Conservation (phyloP, 2,113 vertebrate genomes). For the Tursiops truncatus region DNA sequence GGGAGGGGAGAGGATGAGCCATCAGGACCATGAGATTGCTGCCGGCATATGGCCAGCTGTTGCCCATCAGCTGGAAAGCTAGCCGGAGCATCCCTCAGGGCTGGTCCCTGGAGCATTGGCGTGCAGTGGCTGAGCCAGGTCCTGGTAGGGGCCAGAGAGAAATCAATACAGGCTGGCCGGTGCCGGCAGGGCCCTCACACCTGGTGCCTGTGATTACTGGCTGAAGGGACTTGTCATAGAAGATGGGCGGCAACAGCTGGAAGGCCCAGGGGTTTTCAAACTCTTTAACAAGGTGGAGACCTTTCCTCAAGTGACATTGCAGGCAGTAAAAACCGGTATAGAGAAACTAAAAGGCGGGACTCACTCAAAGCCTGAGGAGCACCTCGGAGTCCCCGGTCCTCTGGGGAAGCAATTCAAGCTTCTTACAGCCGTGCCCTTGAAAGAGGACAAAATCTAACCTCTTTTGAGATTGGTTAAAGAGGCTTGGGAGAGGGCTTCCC, state of each 20-base stretch:
- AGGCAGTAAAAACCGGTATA: not conserved
- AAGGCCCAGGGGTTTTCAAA: not conserved
- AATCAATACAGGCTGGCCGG: not conserved
- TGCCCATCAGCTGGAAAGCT: not conserved
- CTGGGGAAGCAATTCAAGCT: accelerated
- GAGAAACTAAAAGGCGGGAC: not conserved
- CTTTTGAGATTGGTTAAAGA: not conserved
- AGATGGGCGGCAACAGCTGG: not conserved
- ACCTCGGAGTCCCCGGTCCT: too few species aligned
- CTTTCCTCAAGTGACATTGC: not conserved
- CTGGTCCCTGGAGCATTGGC: not conserved
- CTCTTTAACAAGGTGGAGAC: not conserved
- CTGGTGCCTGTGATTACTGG: not conserved
- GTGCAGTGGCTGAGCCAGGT: not conserved
- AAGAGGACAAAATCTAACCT: not conserved
- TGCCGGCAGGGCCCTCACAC: not conserved
- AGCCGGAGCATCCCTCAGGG: not conserved
- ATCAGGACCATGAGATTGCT: not conserved
- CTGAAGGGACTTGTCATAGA: not conserved
- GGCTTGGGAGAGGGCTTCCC: not conserved
- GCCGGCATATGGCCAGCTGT: constrained; percentile 3
- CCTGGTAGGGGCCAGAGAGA: not conserved
- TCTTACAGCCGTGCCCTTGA: not conserved
- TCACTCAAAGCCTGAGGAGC: not conserved
- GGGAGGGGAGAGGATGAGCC: too few species aligned